Evolutionary conservation across 2,888 invertebrate species (phyloP).

Genomic region (Hyposoter dolosus): DNA sequence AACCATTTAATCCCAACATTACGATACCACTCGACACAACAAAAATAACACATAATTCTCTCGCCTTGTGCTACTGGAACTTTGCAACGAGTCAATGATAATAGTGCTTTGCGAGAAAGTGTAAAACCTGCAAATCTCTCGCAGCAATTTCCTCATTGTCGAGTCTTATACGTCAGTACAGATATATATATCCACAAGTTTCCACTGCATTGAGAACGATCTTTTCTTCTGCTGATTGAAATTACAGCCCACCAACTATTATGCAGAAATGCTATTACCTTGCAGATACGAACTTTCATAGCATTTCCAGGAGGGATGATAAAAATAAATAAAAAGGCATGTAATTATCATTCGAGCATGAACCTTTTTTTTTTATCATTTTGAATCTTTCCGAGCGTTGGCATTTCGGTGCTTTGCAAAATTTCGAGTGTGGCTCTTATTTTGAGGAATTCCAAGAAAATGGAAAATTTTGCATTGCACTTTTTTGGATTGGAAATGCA

Average conservation of each 20-base stretch:
- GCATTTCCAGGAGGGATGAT: slow-evolving; percentile 37
- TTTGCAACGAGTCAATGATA: slow-evolving; percentile 56
- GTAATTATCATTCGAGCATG: slow-evolving; percentile 4
- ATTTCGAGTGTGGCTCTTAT: neutral
- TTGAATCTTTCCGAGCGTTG: neutral
- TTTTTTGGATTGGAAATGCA: neutral
- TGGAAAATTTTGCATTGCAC: neutral
- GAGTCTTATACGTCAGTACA: slow-evolving; percentile 8
- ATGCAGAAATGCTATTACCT: slow-evolving; percentile 37
- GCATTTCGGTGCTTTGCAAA: neutral
- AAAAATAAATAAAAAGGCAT: neutral
- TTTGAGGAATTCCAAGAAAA: neutral
- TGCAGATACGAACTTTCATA: slow-evolving; percentile 17
- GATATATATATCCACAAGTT: slow-evolving; percentile 4
- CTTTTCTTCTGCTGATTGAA: slow-evolving; percentile 56
- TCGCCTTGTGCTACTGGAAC: slow-evolving; percentile 17
- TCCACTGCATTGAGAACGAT: slow-evolving; percentile 34
- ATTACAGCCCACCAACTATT: slow-evolving; percentile 42
- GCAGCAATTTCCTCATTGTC: slow-evolving; percentile 34
- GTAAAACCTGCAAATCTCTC: slow-evolving; percentile 58
- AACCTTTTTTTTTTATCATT: neutral
- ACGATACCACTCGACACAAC: slow-evolving; percentile 6
- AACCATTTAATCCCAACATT: slow-evolving; percentile 40
- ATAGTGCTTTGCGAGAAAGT: slow-evolving; percentile 62
- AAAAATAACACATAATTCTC: slow-evolving; percentile 24